Evolutionary conservation across 2,888 invertebrate species (phyloP).

Genomic region (Thereva nobilitata): DNA sequence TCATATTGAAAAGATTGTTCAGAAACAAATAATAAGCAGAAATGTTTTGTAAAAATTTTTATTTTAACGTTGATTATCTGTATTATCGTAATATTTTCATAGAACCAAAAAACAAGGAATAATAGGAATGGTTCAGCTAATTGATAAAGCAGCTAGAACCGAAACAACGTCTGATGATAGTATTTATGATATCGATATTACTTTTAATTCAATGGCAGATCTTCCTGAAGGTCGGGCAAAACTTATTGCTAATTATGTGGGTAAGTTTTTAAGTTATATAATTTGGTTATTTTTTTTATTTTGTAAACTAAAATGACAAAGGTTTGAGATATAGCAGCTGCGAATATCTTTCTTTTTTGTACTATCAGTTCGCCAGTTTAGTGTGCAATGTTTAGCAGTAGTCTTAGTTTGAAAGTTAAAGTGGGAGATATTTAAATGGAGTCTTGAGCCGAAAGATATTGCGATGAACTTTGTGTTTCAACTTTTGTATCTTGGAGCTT

Average conservation of each 20-base stretch:
- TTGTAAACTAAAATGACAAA: no score
- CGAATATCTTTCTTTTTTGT: no score
- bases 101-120: slow-evolving; percentile 74
- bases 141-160: slow-evolving; percentile 69
- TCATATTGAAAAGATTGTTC: slow-evolving; percentile 82
- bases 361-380: no score
- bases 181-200: slow-evolving; percentile 59
- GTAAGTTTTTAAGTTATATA: no score
- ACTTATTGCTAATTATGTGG: slow-evolving; percentile 66
- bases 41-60: slow-evolving; percentile 59
- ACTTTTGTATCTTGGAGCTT: no score
- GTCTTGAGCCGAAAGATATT: no score
- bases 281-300: no score
- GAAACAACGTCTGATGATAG: slow-evolving; percentile 53
- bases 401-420: no score
- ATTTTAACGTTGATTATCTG: background rate
- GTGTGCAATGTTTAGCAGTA: no score
- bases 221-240: slow-evolving; percentile 64
- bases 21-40: slow-evolving; percentile 77
- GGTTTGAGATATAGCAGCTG: no score
- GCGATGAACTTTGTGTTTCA: no score
- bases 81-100: slow-evolving; percentile 48
- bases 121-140: slow-evolving; percentile 73
- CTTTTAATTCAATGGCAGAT: slow-evolving; percentile 59
- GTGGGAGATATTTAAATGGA: no score